Percentiles rank a stretch among this genome's conserved stretches.
These are phyloP conservation scores for Xestia rhomboidea DNA, from an alignment of 2,888 invertebrate species.

Conservation along the genomic window DNA sequence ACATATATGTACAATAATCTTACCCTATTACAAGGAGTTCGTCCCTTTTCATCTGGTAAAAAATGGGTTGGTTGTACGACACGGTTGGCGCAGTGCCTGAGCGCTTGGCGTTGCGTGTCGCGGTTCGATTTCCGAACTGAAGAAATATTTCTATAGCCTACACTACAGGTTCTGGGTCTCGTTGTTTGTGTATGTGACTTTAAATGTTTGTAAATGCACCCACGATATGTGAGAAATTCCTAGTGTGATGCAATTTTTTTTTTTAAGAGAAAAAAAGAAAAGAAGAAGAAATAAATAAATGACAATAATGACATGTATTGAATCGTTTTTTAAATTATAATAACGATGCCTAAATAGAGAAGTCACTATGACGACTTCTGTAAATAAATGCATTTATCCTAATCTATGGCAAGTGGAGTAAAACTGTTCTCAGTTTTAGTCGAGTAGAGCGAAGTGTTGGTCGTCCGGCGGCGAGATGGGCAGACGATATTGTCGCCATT, in stretches of 20 bases:
- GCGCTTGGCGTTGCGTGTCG: not conserved
- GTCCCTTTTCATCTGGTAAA: not conserved
- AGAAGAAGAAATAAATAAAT: not conserved
- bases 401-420: not conserved
- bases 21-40: slow-evolving; percentile 14
- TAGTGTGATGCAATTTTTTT: not conserved
- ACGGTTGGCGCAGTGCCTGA: not conserved
- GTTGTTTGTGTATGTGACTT: not conserved
- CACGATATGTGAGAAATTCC: not conserved
- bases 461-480: too few species aligned
- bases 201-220: not conserved
- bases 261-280: not conserved
- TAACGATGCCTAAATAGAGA: not conserved
- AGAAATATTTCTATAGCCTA: not conserved
- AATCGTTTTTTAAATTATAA: not conserved
- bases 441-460: too few species aligned
- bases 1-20: slow-evolving; percentile 3
- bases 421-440: too few species aligned
- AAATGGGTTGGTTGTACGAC: not conserved
- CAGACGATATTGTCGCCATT: too few species aligned
- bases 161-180: not conserved
- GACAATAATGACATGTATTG: too few species aligned
- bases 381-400: not conserved
- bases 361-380: not conserved
- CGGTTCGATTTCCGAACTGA: not conserved